Evolutionary conservation across 2,113 vertebrate genomes (phyloP).

Genomic region (Electrona antarctica): DNA sequence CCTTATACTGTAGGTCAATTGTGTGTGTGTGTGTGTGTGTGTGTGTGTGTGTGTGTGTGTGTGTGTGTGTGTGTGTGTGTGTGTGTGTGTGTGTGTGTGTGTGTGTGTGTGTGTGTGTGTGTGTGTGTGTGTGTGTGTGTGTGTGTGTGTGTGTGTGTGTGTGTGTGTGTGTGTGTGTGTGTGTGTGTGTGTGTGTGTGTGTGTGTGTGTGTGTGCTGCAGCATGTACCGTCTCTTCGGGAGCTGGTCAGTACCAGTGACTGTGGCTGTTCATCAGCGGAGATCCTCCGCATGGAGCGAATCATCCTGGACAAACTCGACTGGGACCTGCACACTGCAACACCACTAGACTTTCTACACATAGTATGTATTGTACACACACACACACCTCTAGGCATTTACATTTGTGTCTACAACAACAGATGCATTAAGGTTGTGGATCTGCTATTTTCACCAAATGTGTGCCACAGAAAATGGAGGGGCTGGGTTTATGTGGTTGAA

Average conservation of each 20-base stretch:
- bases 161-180: slow-evolving; percentile 1
- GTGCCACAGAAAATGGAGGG: no score
- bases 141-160: neutral
- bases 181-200: slow-evolving; percentile 20
- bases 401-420: no score
- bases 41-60: slow-evolving; percentile 16
- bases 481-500: no score
- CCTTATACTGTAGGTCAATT: no score
- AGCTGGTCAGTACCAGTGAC: slow-evolving; percentile 87
- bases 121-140: slow-evolving; percentile 14
- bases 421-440: no score
- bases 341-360: slow-evolving; percentile 95
- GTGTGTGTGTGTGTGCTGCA: slow-evolving; percentile 54
- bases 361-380: slow-evolving; percentile 41
- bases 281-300: slow-evolving; percentile 96
- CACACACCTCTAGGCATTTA: no score
- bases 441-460: no score
- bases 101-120: neutral
- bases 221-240: slow-evolving; percentile 90
- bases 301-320: slow-evolving; percentile 95
- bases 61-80: slow-evolving; percentile 13
- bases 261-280: slow-evolving; percentile 96
- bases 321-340: slow-evolving; percentile 96
- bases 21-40: neutral
- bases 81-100: slow-evolving; percentile 6